Percentiles rank a stretch among this genome's conserved stretches.
Conservation (phyloP, 2,888 invertebrate species). For the Argynnis bischoffii region DNA sequence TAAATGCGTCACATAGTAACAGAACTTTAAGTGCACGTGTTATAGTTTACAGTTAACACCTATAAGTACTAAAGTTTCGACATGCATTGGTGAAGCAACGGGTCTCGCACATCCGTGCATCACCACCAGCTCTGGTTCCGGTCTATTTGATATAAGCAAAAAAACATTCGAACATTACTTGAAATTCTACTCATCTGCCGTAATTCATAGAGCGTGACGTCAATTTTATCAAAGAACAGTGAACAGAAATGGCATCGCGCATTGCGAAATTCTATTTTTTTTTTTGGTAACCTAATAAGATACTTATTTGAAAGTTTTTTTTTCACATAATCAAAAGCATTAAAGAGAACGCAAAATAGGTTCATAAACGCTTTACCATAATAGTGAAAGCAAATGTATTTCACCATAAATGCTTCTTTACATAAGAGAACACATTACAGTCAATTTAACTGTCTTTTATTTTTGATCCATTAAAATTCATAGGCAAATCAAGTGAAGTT, state of each 20-base stretch:
- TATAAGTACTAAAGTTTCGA: no score
- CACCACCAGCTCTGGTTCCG: slow-evolving; percentile 46
- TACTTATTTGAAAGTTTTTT: background rate
- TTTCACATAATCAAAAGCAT: background rate
- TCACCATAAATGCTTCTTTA: slow-evolving; percentile 10
- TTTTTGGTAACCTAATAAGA: no score
- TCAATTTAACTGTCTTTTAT: background rate
- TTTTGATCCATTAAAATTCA: background rate
- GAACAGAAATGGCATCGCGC: slow-evolving; percentile 2
- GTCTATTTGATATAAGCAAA: slow-evolving; percentile 48
- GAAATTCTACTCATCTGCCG: slow-evolving; percentile 44
- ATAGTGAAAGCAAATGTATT: slow-evolving; percentile 14
- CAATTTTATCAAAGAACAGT: slow-evolving; percentile 20
- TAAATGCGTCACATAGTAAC: background rate
- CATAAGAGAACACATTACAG: slow-evolving; percentile 5
- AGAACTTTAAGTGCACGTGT: background rate
- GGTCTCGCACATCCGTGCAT: slow-evolving; percentile 39
- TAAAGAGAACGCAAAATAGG: slow-evolving; percentile 5
- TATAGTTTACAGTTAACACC: background rate
- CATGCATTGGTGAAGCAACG: slow-evolving; percentile 1
- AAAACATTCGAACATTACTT: slow-evolving; percentile 40
- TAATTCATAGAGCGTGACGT: slow-evolving; percentile 24
- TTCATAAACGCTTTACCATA: background rate
- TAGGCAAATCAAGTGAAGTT: background rate
- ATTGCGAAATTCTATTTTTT: no score